Percentiles rank a stretch among this genome's conserved stretches.
phyloP scores from a whole-genome alignment of 92 coral and sea anemone genomes.

The Bergia sp. region DNA sequence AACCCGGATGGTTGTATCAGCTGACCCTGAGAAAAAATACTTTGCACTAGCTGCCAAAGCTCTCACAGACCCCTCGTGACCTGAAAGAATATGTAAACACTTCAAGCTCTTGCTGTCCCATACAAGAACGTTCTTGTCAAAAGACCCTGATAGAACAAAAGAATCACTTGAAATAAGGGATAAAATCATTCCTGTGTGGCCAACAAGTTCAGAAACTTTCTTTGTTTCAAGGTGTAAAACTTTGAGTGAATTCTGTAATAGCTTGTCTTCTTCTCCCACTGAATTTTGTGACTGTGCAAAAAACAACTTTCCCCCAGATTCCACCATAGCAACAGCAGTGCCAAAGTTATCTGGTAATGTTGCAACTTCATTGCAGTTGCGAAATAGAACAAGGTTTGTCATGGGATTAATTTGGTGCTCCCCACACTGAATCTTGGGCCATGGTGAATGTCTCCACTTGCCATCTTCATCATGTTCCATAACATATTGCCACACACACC shows the following conservation, averaged over 20 bases:
- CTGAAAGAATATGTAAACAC: conserved; percentile 75
- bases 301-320: conserved; percentile 68
- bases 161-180: conserved; percentile 58
- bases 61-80: conserved; percentile 89
- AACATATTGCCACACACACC: conserved; percentile 87
- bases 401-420: conserved; percentile 65
- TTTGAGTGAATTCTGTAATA: conserved; percentile 64
- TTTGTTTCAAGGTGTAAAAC: conserved; percentile 73
- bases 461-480: conserved; percentile 51
- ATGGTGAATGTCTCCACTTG: conserved; percentile 58
- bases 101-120: conserved; percentile 83
- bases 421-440: conserved; percentile 65
- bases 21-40: conserved; percentile 80
- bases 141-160: conserved; percentile 83
- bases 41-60: conserved; percentile 67
- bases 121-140: conserved; percentile 78
- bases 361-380: conserved; percentile 55
- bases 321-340: conserved; percentile 76
- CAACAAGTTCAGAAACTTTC: conserved; percentile 63
- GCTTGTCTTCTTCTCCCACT: conserved; percentile 48
- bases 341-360: conserved; percentile 55
- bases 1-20: conserved; percentile 75
- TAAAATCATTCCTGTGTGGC: conserved; percentile 83
- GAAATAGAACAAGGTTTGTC: conserved; percentile 71
- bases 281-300: conserved; percentile 63